phyloP scores from a whole-genome alignment of 2,888 invertebrate species.

The Orthonevra nobilis region DNA sequence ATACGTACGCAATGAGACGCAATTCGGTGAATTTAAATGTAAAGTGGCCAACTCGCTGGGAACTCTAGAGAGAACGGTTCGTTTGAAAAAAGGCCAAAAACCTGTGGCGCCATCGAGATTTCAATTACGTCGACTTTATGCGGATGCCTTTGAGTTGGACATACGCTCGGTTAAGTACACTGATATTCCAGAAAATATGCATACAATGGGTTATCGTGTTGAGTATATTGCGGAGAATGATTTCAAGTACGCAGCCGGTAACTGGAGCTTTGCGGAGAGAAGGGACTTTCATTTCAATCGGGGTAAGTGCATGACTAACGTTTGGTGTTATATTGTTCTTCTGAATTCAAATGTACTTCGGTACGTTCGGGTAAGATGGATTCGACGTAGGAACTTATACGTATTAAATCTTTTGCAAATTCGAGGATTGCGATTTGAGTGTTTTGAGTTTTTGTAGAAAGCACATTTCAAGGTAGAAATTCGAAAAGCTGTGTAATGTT shows the following conservation, averaged over 20 bases:
- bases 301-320: slow-evolving; percentile 73
- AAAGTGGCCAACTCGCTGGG: slow-evolving; percentile 82
- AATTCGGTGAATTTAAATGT: slow-evolving; percentile 83
- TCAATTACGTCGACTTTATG: slow-evolving; percentile 76
- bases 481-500: no score
- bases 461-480: no score
- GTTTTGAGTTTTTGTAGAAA: no score
- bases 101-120: slow-evolving; percentile 81
- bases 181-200: slow-evolving; percentile 77
- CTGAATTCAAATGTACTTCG: neutral
- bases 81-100: slow-evolving; percentile 81
- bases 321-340: neutral
- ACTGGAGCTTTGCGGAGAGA: slow-evolving; percentile 79
- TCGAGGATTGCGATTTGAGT: no score
- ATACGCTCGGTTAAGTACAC: slow-evolving; percentile 77
- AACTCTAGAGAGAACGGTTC: slow-evolving; percentile 81
- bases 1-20: slow-evolving; percentile 74
- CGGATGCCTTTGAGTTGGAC: slow-evolving; percentile 79
- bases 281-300: slow-evolving; percentile 78
- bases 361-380: no score
- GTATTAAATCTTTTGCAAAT: no score
- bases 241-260: slow-evolving; percentile 77
- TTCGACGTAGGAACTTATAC: no score
- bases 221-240: slow-evolving; percentile 78
- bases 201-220: slow-evolving; percentile 78